Percentiles rank a stretch among this genome's conserved stretches.
These are phyloP conservation scores for Octodonta nipae DNA, from an alignment of 2,888 invertebrate species.

Conservation along the genomic window DNA sequence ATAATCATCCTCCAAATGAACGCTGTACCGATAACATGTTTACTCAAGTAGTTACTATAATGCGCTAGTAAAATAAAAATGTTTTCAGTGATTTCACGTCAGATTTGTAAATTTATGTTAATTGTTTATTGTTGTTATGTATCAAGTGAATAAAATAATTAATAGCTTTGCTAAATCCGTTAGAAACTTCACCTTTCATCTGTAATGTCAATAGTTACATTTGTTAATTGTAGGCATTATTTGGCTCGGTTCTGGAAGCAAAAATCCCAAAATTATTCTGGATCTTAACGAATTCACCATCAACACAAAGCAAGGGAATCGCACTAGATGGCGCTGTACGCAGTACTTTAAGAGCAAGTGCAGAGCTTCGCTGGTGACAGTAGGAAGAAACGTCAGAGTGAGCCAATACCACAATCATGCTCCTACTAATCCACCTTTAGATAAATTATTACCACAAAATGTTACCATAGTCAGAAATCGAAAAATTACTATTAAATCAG, in stretches of 20 bases:
- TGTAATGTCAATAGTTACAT: too few relatives aligned
- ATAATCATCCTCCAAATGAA: conserved; percentile 21
- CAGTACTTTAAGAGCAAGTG: conserved; percentile 22
- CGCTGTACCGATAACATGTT: conserved; percentile 11
- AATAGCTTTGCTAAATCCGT: too few relatives aligned
- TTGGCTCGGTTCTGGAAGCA: conserved; percentile 16
- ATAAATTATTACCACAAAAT: conserved; percentile 10
- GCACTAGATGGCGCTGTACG: conserved; percentile 21
- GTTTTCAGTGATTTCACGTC: too few relatives aligned
- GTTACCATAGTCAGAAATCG: conserved; percentile 7
- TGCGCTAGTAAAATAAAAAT: too few relatives aligned
- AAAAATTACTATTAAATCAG: too few relatives aligned
- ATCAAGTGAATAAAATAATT: too few relatives aligned
- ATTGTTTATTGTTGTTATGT: too few relatives aligned
- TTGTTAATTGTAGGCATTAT: conserved; percentile 14
- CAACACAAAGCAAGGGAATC: conserved; percentile 15
- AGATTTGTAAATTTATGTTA: too few relatives aligned
- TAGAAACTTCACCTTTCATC: too few relatives aligned
- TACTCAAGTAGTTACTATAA: conserved; percentile 5
- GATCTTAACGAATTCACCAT: conserved; percentile 19
- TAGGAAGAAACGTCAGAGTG: conserved; percentile 19
- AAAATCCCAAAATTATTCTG: conserved; percentile 20
- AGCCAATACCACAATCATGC: conserved; percentile 21
- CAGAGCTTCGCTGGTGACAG: conserved; percentile 19
- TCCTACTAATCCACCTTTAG: conserved; percentile 14